Percentiles rank a stretch among this genome's conserved stretches.
phyloP scores from a whole-genome alignment of 1,140 invertebrate genomes.

The Littorina saxatilis region DNA sequence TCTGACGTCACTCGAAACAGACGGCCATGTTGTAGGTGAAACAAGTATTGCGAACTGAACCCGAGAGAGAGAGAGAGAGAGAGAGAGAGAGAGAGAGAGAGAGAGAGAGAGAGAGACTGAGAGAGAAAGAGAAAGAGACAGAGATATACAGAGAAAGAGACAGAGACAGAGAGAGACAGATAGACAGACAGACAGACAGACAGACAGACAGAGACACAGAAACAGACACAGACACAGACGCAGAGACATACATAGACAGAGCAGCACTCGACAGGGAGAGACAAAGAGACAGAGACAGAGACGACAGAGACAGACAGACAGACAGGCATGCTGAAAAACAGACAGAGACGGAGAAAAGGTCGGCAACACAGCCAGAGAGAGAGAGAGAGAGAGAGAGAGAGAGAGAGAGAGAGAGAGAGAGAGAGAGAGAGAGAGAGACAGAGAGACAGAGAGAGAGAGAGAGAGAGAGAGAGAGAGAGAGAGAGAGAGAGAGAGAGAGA shows the following conservation, averaged over 20 bases:
- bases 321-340: too few species aligned
- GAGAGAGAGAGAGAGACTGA: background rate
- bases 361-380: background rate
- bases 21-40: too few species aligned
- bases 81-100: background rate
- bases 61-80: background rate
- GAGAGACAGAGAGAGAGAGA: background rate
- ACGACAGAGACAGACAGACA: background rate
- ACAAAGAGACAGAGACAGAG: background rate
- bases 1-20: too few species aligned
- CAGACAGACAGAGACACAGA: too few species aligned
- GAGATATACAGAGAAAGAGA: too few species aligned
- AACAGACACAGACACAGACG: too few species aligned
- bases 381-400: background rate
- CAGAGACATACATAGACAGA: background rate
- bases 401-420: background rate
- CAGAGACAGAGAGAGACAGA: too few species aligned
- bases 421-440: background rate
- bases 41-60: too few species aligned
- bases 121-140: too few species aligned
- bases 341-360: too few species aligned
- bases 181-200: too few species aligned
- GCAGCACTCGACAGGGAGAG: background rate
- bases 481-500: background rate
- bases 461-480: slow-evolving; percentile 11